Evolutionary conservation across 2,888 invertebrate species (phyloP), one percentile per base, ranked within the genome.

Genomic region (Drosophila nigricruria): DNA sequence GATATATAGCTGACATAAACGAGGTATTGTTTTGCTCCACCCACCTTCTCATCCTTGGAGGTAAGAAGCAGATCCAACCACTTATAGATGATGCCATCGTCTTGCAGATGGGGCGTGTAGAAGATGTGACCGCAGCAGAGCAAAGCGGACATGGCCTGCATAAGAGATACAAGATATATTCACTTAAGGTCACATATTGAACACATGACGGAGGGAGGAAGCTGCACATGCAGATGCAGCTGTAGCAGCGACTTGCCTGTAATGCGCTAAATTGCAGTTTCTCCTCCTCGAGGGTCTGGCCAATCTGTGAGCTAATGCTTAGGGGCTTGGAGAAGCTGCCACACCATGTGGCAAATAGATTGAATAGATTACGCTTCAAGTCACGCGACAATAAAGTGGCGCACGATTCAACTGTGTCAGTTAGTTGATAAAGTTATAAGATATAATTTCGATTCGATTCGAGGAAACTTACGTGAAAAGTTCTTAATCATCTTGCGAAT

Each of bases 121-220:
- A 99, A 99, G 86, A 98, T 97, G 0, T 98, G 96, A 0, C 99
- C 99, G 92, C 99, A 99, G 91, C 98, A 98, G 2, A 99, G 94
- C 30, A 99, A 94, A 12, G 98, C 97, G 72, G 98, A 98, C 97
- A 99, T 98, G 2, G 99, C 99, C 94, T 98, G 94, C 59, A 94
- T 23, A 20, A n/a, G 6, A 27, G 0, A 36, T 23, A 42, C 20
- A 12, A 43, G 20, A 38, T 23, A 52, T 25, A 30, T 20, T 42
- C 20, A 50, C 32, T 53, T 40, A 34, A 52, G 34, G 38, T 27
- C 36, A 25, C 4, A 49, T 2, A 49, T 16, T 18, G 40, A 45
- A 64, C 32, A 47, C 45, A 43, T 36, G 34, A 42, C 25, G 38
- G 18, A 14, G 18, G 0, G 0, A 30, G 12, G n/a, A n/a, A n/a